These are phyloP conservation scores for Nilaparvata lugens DNA, from an alignment of 1,140 invertebrate genomes.

Conservation along the genomic window DNA sequence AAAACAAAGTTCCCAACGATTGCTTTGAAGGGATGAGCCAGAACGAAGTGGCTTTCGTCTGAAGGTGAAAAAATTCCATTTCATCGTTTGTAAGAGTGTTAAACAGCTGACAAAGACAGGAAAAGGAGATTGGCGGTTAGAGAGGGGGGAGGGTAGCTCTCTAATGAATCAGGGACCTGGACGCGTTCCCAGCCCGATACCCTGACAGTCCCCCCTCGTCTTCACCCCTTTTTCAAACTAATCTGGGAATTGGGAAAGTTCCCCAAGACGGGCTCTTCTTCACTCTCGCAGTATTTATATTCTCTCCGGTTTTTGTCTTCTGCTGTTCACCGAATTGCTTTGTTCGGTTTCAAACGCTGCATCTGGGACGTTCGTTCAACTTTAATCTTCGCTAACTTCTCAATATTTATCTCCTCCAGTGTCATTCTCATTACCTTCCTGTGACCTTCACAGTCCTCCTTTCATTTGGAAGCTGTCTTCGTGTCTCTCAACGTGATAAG, in stretches of 20 bases:
- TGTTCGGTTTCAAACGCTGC: too few relatives aligned
- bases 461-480: too few relatives aligned
- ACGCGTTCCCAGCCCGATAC: not conserved
- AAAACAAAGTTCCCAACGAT: too few relatives aligned
- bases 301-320: not conserved
- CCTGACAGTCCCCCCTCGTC: not conserved
- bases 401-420: too few relatives aligned
- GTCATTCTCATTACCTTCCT: too few relatives aligned
- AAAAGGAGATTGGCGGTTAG: not conserved
- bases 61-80: not conserved
- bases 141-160: not conserved
- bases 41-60: too few relatives aligned
- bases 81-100: constrained; percentile 1
- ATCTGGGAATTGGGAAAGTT: constrained; percentile 4
- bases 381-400: too few relatives aligned
- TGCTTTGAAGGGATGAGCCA: too few relatives aligned
- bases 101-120: not conserved
- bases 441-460: too few relatives aligned
- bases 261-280: constrained; percentile 2
- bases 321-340: too few relatives aligned
- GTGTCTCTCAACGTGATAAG: too few relatives aligned
- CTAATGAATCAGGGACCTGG: constrained; percentile 5
- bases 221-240: constrained; percentile 1
- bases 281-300: constrained; percentile 2
- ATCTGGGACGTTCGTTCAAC: too few relatives aligned